These are phyloP conservation scores for Minunthozetes semirufus DNA, from an alignment of 2,888 invertebrate genomes.

Conservation along the genomic window DNA sequence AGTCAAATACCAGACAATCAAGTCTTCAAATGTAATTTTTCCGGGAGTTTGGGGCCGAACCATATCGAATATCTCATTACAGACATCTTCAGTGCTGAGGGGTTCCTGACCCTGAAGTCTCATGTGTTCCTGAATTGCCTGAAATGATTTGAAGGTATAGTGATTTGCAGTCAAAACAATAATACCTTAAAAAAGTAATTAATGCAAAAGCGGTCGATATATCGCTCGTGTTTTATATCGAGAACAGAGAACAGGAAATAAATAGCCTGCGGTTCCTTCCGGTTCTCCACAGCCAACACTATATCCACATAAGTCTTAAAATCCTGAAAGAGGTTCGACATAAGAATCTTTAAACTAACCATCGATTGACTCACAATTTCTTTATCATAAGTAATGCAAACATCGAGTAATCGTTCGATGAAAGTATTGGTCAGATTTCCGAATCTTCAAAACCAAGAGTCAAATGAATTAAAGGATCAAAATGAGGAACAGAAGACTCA, in stretches of 20 bases:
- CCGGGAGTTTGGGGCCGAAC: constrained; percentile 76
- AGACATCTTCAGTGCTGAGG: constrained; percentile 85
- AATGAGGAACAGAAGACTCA: constrained; percentile 46
- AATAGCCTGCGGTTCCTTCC: constrained; percentile 80
- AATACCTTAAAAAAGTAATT: constrained; percentile 81
- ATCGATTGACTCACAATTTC: constrained; percentile 48
- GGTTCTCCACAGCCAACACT: constrained; percentile 84
- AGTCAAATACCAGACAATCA: constrained; percentile 60
- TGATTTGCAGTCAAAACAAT: constrained; percentile 17
- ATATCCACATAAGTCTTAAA: constrained; percentile 94
- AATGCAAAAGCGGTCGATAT: constrained; percentile 78
- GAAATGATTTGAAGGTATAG: not conserved
- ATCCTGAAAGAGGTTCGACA: constrained; percentile 57
- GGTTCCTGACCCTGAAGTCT: constrained; percentile 77
- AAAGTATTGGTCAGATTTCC: constrained; percentile 85
- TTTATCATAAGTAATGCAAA: constrained; percentile 79
- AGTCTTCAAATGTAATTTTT: constrained; percentile 76
- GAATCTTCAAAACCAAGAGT: constrained; percentile 46
- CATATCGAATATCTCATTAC: constrained; percentile 98
- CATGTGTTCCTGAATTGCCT: constrained; percentile 89
- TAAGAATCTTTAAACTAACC: not conserved
- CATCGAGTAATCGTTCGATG: constrained; percentile 86
- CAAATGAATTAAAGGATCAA: not conserved
- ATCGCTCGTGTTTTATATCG: constrained; percentile 79
- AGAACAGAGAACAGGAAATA: constrained; percentile 85